A percentile compares a stretch with the other conserved stretches of the same genome.
phyloP scores from a whole-genome alignment of 2,797 vertebrate genomes.

The Thamnophis elegans region DNA sequence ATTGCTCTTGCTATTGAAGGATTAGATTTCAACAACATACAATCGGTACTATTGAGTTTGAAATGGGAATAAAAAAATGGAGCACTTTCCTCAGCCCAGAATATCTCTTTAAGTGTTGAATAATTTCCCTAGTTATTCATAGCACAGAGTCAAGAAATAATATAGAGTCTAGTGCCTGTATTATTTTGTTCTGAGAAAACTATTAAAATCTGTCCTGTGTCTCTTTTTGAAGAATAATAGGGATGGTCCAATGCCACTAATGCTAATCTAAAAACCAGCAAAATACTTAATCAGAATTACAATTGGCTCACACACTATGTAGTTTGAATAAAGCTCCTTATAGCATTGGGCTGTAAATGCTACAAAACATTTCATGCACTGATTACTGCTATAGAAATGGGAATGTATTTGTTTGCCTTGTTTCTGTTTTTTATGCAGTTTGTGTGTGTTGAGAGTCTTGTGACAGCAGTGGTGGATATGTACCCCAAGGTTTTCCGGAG shows the following conservation, averaged over 20 bases:
- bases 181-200: neutral
- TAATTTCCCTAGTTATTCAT: neutral
- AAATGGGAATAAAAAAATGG: neutral
- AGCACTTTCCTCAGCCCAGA: neutral
- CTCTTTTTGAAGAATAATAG: neutral
- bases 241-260: too few relatives aligned
- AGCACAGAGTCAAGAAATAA: neutral
- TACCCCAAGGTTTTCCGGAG: conserved; percentile 95
- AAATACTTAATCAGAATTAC: neutral
- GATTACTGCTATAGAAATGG: neutral
- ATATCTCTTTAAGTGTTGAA: neutral
- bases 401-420: neutral
- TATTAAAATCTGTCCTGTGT: neutral
- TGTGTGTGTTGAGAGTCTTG: conserved; percentile 96
- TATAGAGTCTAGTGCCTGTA: too few relatives aligned
- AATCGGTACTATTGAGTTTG: neutral
- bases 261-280: neutral
- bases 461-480: conserved; percentile 97
- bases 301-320: neutral
- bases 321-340: neutral
- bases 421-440: conserved; percentile 76
- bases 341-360: neutral
- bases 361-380: neutral
- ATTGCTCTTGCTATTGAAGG: neutral
- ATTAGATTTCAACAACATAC: neutral